Evolutionary conservation across 2,113 vertebrate genomes (phyloP).

Genomic region (Muntiacus muntjak): DNA sequence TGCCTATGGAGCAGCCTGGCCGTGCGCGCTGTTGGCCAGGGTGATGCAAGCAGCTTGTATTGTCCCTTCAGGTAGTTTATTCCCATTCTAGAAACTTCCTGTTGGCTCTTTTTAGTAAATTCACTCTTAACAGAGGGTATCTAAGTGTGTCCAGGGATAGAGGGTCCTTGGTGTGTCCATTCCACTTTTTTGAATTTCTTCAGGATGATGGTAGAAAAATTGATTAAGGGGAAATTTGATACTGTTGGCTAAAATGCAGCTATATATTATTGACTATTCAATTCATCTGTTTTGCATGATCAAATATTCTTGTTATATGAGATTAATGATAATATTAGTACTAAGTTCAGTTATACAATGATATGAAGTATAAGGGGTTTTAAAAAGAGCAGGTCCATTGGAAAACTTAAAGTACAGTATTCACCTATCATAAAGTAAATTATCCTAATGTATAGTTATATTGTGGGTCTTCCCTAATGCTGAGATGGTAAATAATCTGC

Average conservation of each 20-base stretch:
- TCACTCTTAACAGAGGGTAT: background rate
- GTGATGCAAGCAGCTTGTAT: background rate
- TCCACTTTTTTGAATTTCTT: background rate
- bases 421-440: background rate
- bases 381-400: background rate
- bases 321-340: background rate
- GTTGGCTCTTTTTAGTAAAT: background rate
- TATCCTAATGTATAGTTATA: background rate
- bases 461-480: background rate
- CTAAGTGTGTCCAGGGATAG: background rate
- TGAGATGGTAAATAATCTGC: background rate
- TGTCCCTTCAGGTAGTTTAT: background rate
- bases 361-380: background rate
- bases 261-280: background rate
- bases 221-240: background rate
- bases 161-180: background rate
- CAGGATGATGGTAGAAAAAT: background rate
- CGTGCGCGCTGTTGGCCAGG: background rate
- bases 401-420: background rate
- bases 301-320: background rate
- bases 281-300: background rate
- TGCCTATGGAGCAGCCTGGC: background rate
- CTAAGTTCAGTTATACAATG: background rate
- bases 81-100: background rate
- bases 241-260: background rate